A percentile compares a stretch with the other conserved stretches of the same genome.
Conservation (phyloP, 2,888 invertebrate species). For the Microctonus brassicae region DNA sequence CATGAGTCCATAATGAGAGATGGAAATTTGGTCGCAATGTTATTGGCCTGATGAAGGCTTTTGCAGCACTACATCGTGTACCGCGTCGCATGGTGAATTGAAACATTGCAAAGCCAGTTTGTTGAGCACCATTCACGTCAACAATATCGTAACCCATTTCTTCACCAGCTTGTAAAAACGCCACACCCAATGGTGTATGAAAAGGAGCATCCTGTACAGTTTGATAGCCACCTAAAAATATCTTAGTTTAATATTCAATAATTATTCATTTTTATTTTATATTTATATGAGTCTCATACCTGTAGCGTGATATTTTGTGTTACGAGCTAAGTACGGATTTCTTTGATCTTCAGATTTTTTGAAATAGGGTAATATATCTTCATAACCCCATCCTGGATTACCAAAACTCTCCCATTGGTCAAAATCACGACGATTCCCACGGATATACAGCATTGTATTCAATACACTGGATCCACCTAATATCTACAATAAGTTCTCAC, state of each 20-base stretch:
- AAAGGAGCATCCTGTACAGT: constrained; percentile 85
- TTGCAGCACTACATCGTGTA: constrained; percentile 85
- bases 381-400: constrained; percentile 89
- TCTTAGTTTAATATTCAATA: background rate
- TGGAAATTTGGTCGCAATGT: constrained; percentile 84
- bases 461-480: constrained; percentile 89
- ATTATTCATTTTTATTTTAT: background rate
- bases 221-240: constrained; percentile 78
- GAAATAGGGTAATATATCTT: constrained; percentile 86
- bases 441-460: constrained; percentile 92
- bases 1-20: constrained; percentile 83
- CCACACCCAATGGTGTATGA: constrained; percentile 86
- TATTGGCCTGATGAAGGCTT: constrained; percentile 86
- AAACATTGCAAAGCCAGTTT: constrained; percentile 88
- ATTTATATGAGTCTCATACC: constrained; percentile 69
- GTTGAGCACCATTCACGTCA: constrained; percentile 88
- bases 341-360: constrained; percentile 89
- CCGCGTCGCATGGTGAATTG: constrained; percentile 92
- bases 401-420: constrained; percentile 89
- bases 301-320: constrained; percentile 79
- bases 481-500: constrained; percentile 67
- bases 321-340: constrained; percentile 87
- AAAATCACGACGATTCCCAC: constrained; percentile 89
- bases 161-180: constrained; percentile 89
- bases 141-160: constrained; percentile 91